Conservation (phyloP, 2,797 vertebrate species). For the Streptopelia turtur region DNA sequence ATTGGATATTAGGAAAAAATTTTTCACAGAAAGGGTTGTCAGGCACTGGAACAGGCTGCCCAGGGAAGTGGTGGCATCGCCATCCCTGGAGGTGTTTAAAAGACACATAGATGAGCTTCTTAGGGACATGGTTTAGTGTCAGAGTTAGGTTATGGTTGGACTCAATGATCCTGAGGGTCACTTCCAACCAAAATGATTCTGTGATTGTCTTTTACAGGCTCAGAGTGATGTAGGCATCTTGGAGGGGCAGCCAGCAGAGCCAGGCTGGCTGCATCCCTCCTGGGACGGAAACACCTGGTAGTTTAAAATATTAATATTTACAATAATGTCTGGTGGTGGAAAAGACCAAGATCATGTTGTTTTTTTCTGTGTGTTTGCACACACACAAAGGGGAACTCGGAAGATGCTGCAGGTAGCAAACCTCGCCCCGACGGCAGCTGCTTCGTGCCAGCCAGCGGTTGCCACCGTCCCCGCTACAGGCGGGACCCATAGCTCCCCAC, state of each 20-base stretch:
- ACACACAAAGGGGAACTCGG: neutral
- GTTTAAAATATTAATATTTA: neutral
- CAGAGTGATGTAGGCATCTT: neutral
- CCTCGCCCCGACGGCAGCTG: neutral
- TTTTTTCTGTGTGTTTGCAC: neutral
- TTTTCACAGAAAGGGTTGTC: no score
- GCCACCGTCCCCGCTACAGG: fast-evolving
- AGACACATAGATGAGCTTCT: no score
- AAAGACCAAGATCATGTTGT: neutral
- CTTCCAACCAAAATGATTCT: no score
- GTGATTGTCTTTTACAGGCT: neutral
- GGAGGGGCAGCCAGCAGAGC: neutral
- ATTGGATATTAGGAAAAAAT: no score
- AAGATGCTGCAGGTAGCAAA: neutral
- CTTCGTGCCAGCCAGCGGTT: neutral
- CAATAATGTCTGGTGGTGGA: neutral
- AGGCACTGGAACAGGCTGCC: no score
- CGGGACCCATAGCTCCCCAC: neutral
- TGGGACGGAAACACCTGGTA: neutral
- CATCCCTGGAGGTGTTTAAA: no score
- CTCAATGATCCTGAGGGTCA: no score
- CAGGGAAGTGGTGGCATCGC: no score
- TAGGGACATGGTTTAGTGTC: no score
- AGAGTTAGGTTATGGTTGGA: no score
- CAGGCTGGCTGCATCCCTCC: neutral